phyloP scores from a whole-genome alignment of 2,113 vertebrate species.

The Heliornis fulica region DNA sequence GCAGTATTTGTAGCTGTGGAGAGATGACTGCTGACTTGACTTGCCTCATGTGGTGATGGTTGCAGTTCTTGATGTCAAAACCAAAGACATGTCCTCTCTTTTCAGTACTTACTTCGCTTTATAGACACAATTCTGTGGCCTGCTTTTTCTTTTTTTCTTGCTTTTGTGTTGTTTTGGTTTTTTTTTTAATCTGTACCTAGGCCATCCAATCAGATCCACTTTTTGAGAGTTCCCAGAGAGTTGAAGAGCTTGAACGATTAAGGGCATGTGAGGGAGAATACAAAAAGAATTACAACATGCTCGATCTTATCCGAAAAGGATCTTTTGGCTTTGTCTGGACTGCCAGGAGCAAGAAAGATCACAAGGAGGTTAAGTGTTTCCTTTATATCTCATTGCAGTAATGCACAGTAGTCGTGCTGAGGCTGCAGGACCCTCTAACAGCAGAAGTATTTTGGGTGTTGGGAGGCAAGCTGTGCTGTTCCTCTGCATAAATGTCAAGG shows the following conservation, averaged over 20 bases:
- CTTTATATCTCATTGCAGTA: not conserved
- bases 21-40: not conserved
- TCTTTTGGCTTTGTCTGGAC: constrained; percentile 95
- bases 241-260: constrained; percentile 80
- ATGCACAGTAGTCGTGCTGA: not conserved
- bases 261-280: constrained; percentile 88
- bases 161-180: not conserved
- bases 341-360: constrained; percentile 72
- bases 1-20: not conserved
- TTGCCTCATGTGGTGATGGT: not conserved
- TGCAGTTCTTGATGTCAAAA: not conserved
- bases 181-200: constrained; percentile 46
- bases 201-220: constrained; percentile 58
- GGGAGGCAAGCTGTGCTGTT: not conserved
- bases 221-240: constrained; percentile 68
- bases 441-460: not conserved
- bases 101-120: not conserved
- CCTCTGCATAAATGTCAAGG: not conserved
- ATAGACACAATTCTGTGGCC: not conserved
- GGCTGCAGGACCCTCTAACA: not conserved
- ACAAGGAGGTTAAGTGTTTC: constrained; percentile 79
- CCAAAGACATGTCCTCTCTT: not conserved
- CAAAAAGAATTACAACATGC: constrained; percentile 78
- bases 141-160: not conserved
- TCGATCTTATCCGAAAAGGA: constrained; percentile 85